Evolutionary conservation across 2,797 vertebrate genomes (phyloP).

Genomic region (Lagorchestes hirsutus): DNA sequence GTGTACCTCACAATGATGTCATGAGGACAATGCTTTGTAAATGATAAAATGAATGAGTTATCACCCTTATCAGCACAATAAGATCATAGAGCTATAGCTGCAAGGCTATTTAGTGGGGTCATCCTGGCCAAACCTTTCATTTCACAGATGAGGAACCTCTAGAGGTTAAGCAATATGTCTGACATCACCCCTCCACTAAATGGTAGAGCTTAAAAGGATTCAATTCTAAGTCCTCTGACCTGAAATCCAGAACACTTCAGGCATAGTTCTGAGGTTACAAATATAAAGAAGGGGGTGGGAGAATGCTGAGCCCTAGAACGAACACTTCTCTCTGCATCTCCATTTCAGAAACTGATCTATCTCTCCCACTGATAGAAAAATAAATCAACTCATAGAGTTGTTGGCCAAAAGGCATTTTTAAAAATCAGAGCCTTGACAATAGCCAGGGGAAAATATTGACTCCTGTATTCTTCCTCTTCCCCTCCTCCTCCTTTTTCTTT

Average conservation of each 20-base stretch:
- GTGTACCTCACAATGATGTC: not conserved
- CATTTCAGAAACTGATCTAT: conserved; percentile 58
- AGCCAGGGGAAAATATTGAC: conserved; percentile 43
- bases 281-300: not conserved
- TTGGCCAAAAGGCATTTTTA: conserved; percentile 61
- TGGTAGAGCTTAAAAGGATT: not conserved
- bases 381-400: conserved; percentile 64
- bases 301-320: conserved; percentile 58
- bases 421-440: conserved; percentile 68
- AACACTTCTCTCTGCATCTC: not conserved
- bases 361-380: conserved; percentile 69
- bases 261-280: conserved; percentile 57
- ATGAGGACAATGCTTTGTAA: not conserved
- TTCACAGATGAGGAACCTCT: not conserved
- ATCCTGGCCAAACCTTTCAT: not conserved
- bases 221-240: not conserved
- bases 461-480: not conserved
- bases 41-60: not conserved
- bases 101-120: not conserved
- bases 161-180: not conserved
- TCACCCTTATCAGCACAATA: not conserved
- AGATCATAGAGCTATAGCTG: not conserved
- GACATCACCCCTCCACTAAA: not conserved
- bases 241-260: conserved; percentile 27
- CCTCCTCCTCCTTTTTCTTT: not conserved